These are phyloP conservation scores for Cyrtorhinus lividipennis DNA, from an alignment of 1,140 invertebrate genomes.

Conservation along the genomic window DNA sequence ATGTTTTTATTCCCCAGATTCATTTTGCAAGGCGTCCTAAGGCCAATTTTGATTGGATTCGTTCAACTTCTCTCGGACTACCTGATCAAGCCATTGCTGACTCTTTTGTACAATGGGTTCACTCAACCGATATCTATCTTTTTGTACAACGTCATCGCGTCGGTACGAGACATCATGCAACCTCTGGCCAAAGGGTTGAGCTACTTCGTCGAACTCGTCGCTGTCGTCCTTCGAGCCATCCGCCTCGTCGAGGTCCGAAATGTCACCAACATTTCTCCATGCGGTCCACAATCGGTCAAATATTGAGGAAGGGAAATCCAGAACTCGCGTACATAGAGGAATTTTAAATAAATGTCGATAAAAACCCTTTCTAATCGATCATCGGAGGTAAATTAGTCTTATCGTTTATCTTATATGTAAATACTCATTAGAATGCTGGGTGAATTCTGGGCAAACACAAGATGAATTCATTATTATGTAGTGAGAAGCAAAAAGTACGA, in stretches of 20 bases:
- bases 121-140: constrained; percentile 47
- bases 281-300: background rate
- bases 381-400: too few relatives aligned
- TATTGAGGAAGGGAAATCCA: too few relatives aligned
- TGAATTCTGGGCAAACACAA: too few relatives aligned
- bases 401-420: too few relatives aligned
- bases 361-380: too few relatives aligned
- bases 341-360: too few relatives aligned
- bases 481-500: too few relatives aligned
- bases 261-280: background rate
- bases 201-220: constrained; percentile 35
- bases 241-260: constrained; percentile 27
- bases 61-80: constrained; percentile 48
- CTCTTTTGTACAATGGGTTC: constrained; percentile 44
- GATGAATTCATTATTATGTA: too few relatives aligned
- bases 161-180: constrained; percentile 42
- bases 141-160: constrained; percentile 42
- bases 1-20: constrained; percentile 33
- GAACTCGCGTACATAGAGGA: too few relatives aligned
- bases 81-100: constrained; percentile 46
- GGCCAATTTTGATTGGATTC: constrained; percentile 41
- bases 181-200: constrained; percentile 39
- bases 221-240: constrained; percentile 33
- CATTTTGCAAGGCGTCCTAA: constrained; percentile 38
- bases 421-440: too few relatives aligned